phyloP scores from a whole-genome alignment of 2,888 invertebrate genomes.

The Chrysolina haemoptera region DNA sequence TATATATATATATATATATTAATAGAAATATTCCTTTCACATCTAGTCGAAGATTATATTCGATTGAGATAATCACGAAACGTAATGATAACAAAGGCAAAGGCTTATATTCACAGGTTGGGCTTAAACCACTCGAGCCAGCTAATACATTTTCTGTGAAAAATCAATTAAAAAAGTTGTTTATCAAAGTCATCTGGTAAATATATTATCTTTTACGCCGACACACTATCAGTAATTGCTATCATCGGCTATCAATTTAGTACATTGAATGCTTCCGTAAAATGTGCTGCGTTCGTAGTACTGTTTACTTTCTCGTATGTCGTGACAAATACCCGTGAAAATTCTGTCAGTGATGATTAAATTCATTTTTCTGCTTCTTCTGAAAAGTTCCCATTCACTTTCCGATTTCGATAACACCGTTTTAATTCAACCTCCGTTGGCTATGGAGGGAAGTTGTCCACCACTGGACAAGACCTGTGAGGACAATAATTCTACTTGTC shows the following conservation, averaged over 20 bases:
- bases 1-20: too few species aligned
- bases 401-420: slow-evolving; percentile 53
- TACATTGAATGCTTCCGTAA: slow-evolving; percentile 59
- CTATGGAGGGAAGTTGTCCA: slow-evolving; percentile 44
- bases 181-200: slow-evolving; percentile 53
- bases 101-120: slow-evolving; percentile 29
- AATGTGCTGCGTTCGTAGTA: slow-evolving; percentile 57
- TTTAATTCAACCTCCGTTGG: slow-evolving; percentile 52
- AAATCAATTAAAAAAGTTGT: slow-evolving; percentile 48
- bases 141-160: slow-evolving; percentile 41
- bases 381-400: slow-evolving; percentile 43
- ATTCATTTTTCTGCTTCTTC: slow-evolving; percentile 47
- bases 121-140: slow-evolving; percentile 32
- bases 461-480: slow-evolving; percentile 35
- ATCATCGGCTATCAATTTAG: slow-evolving; percentile 62
- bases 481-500: slow-evolving; percentile 39
- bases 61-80: neutral
- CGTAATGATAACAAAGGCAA: neutral
- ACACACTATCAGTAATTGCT: slow-evolving; percentile 66
- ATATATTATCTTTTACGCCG: slow-evolving; percentile 57
- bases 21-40: neutral
- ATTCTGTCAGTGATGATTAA: slow-evolving; percentile 51
- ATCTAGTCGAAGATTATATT: neutral
- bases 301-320: slow-evolving; percentile 49
- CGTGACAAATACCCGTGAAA: slow-evolving; percentile 39